Evolutionary conservation across 2,113 vertebrate genomes (phyloP), one percentile per base, ranked within the genome.

Genomic region (Semnornis frantzii): DNA sequence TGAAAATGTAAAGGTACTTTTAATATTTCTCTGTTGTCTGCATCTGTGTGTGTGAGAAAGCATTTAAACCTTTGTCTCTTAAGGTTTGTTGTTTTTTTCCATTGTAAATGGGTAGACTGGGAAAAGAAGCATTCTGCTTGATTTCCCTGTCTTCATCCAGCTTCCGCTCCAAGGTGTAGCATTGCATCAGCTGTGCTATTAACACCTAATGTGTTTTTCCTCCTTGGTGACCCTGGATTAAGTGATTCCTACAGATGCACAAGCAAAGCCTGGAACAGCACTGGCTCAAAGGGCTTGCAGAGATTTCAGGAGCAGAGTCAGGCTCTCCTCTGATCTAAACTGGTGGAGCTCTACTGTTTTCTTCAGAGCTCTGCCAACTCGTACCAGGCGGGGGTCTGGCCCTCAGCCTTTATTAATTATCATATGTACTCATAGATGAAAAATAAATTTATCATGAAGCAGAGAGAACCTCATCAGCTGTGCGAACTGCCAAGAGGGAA

Each of bases 1-100:
- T 69, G 82, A 81, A 89, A 91, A 92, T 69, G 58, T 86, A n/a
- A 94, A 81, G 57, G 75, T 85, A 78, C 27, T 83, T 85, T 81
- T 59, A 75, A 58, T 80, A 92, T 91, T 90, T 94, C 80, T 90
- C 31, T 81, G 83, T 72, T 80, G n/a, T 91, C 23, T n/a, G 31
- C 74, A 7, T 84, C 16, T 62, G 5, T 63, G 16, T 44, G 30
- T 57, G 12, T 75, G 62, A 9, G 28, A 37, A 57, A 48, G 34
- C 83, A 33, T 69, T 93, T 71, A 88, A 81, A 81, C 55, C 58
- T 93, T 81, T 0, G 0, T 54, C 65, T 83, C 24, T 90, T 80
- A 81, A 64, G 16, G 19, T 46, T 46, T 17, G 44, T 46, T 46
- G 44, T 68, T 87, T 91, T 91, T 81, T 94, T 69, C 16, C 14